Evolutionary conservation across 1,140 invertebrate species (phyloP).

Genomic region (Heliothis virescens): DNA sequence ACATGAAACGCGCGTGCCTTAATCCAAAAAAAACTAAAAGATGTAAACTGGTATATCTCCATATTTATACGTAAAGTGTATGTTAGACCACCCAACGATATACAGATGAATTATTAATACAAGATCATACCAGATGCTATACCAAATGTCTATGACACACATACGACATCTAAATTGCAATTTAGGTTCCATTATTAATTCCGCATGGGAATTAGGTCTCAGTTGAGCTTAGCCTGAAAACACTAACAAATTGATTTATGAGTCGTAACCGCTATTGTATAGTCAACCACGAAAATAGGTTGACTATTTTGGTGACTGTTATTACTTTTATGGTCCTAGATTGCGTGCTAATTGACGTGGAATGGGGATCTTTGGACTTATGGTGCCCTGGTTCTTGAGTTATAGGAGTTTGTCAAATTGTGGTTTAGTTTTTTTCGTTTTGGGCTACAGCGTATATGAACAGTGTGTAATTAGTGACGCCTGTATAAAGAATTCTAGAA

Average conservation of each 20-base stretch:
- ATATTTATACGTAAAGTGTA: neutral
- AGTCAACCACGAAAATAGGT: constrained; percentile 45
- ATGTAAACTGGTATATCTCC: neutral
- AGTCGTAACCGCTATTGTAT: constrained; percentile 12
- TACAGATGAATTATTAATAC: constrained; percentile 18
- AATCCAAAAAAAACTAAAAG: neutral
- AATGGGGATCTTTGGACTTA: constrained; percentile 21
- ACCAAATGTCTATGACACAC: constrained; percentile 19
- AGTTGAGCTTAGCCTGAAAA: constrained; percentile 37
- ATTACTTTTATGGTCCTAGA: constrained; percentile 29
- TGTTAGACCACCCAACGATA: constrained; percentile 13
- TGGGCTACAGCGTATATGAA: too few species aligned
- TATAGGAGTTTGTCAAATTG: neutral
- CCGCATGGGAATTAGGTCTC: constrained; percentile 54
- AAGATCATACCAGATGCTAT: constrained; percentile 27
- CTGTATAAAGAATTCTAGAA: too few species aligned
- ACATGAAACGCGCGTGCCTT: neutral
- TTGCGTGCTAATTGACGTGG: constrained; percentile 30
- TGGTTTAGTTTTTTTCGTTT: too few species aligned
- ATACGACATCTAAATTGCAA: constrained; percentile 37
- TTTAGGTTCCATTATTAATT: constrained; percentile 48
- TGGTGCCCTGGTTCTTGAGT: constrained; percentile 11
- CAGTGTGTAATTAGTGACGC: too few species aligned
- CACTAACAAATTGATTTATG: constrained; percentile 53
- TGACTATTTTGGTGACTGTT: constrained; percentile 33